Conservation (phyloP, 2,797 vertebrate species). For the Melanotaenia boesemani region DNA sequence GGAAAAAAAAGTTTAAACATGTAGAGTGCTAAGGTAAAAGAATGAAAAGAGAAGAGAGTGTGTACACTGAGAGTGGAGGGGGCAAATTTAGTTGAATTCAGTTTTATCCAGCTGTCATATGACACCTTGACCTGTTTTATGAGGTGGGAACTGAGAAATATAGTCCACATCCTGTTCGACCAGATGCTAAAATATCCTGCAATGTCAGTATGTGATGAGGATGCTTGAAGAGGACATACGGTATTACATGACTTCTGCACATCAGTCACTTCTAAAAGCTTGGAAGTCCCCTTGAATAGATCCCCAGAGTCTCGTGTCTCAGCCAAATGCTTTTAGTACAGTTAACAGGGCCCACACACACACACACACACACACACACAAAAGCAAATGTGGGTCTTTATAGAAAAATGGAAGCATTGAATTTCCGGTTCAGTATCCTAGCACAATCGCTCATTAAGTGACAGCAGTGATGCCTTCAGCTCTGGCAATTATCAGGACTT, state of each 20-base stretch:
- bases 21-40: constrained; percentile 16
- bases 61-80: constrained; percentile 7
- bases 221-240: constrained; percentile 13
- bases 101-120: constrained; percentile 55
- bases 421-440: constrained; percentile 41
- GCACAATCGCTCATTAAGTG: constrained; percentile 38
- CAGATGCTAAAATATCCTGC: constrained; percentile 23
- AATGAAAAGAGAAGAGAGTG: not conserved
- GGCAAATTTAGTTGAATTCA: constrained; percentile 31
- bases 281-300: constrained; percentile 20
- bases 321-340: constrained; percentile 46
- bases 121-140: constrained; percentile 45
- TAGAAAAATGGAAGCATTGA: constrained; percentile 49
- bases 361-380: constrained; percentile 22
- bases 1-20: not conserved
- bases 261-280: constrained; percentile 15
- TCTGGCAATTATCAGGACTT: constrained; percentile 39
- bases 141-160: constrained; percentile 28
- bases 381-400: not conserved
- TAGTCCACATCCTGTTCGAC: constrained; percentile 23
- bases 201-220: not conserved
- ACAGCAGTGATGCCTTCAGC: constrained; percentile 43
- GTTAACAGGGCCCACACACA: constrained; percentile 34
- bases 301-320: constrained; percentile 4
- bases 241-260: constrained; percentile 8